Evolutionary conservation across 2,888 invertebrate genomes (phyloP), one percentile per base, ranked within the genome.

Genomic region (Drosophila affinis): DNA sequence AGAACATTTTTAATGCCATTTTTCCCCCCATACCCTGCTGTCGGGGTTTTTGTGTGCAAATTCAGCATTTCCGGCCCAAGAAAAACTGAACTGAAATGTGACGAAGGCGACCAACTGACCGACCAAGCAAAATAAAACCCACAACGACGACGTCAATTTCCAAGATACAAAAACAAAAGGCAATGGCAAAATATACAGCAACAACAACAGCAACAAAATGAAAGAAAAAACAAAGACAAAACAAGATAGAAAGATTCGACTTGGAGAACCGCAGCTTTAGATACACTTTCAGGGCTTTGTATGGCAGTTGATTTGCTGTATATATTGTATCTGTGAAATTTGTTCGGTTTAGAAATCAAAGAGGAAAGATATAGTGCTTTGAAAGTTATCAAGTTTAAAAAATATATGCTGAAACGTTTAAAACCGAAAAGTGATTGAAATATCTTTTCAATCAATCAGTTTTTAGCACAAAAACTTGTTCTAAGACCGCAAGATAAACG

Each of bases 41-140:
- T 64, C 75, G 56, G 29, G 29, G 62, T 88, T 81, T 82, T 81
- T 39, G 39, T 39, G 78, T 82, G 88, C 83, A 82, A 89, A 89
- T 85, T 89, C 86, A 86, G 89, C 89, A 87, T 87, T 87, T 89
- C 89, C 89, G 85, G 85, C 79, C 39, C 78, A 76, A 84, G 85
- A 83, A 87, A 87, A 84, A 87, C 87, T 29, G 29, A 29, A 29
- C 29, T 84, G 81, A 86, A 86, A 81, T 83, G 87, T 68, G 87
- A 86, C 87, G 71, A 78, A 76, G 84, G 60, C 77, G 74, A 75
- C 79, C 77, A 68, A 71, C 62, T 71, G 71, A 72, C 75, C 75
- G 75, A 74, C 64, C 81, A 63, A 71, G 58, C 57, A 45, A 62
- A 71, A 53, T 68, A 68, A 69, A 54, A 53, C 57, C 60, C 52